Evolutionary conservation across 2,888 invertebrate genomes (phyloP), one percentile per base, ranked within the genome.

Genomic region (Sinelater perroti): DNA sequence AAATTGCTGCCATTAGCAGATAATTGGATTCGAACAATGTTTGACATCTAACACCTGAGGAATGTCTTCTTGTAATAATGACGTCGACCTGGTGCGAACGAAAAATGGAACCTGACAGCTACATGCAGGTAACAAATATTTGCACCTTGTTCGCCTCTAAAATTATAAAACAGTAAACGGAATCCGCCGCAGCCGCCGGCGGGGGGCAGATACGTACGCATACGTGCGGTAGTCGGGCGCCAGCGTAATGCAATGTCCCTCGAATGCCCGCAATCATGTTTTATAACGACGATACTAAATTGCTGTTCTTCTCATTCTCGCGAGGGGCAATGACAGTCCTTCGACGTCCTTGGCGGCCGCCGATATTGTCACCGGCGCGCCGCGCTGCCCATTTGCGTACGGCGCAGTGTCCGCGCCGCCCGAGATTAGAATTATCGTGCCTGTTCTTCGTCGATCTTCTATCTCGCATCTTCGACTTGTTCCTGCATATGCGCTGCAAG

Each of bases 281-380:
- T 67, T 67, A 67, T 67, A 67, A 69, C 68, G 63, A 68, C 63
- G 61, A 68, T 68, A 69, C 69, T 69, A 69, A 70, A 70, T 70
- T 70, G 69, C 69, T 62, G 56, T 60, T 64, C 62, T 56, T 64
- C 56, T 49, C 62, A 60, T 59, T 64, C 61, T 55, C 62, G 51
- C 36, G 62, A 67, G 69, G 63, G 63, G 61, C 72, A 72, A 65
- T 71, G 72, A 68, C 71, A 72, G 72, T 65, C 72, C 72, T 72
- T 72, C 69, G 60, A 52, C 71, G 72, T 63, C 72, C 72, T 72
- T 72, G 70, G 67, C 62, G 66, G 69, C 70, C 71, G 66, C 66
- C 64, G 68, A 68, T 70, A 72, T 71, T 72, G 71, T 72, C 69
- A 70, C 68, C 63, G n/a, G 64, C 69, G 64, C 31, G 33, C 53